These are phyloP conservation scores for Sitodiplosis mosellana DNA, from an alignment of 1,140 invertebrate genomes.

Conservation along the genomic window DNA sequence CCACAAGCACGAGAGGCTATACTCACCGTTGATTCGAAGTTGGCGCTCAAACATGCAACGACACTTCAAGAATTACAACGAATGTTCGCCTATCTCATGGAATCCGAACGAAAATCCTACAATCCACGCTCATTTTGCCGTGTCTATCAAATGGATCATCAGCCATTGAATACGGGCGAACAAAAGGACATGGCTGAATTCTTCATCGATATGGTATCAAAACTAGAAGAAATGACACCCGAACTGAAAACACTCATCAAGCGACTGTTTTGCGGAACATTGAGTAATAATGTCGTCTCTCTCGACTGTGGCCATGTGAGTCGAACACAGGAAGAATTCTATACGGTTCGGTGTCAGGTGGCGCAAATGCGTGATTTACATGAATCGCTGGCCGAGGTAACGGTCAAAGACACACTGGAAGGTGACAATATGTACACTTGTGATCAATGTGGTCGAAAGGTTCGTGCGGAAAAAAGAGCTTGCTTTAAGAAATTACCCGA, in stretches of 20 bases:
- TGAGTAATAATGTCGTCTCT: slow-evolving; percentile 89
- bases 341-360: slow-evolving; percentile 87
- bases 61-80: slow-evolving; percentile 75
- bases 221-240: slow-evolving; percentile 88
- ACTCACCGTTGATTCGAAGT: slow-evolving; percentile 34
- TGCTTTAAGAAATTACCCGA: slow-evolving; percentile 88
- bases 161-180: slow-evolving; percentile 86
- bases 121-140: slow-evolving; percentile 90
- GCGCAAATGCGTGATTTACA: slow-evolving; percentile 91
- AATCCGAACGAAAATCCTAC: slow-evolving; percentile 87
- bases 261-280: slow-evolving; percentile 75
- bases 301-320: slow-evolving; percentile 88
- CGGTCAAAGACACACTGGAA: slow-evolving; percentile 88
- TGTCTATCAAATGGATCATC: slow-evolving; percentile 92
- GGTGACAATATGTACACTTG: slow-evolving; percentile 97
- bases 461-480: slow-evolving; percentile 81
- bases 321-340: slow-evolving; percentile 86
- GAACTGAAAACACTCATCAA: slow-evolving; percentile 81
- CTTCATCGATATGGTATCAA: slow-evolving; percentile 89
- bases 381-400: slow-evolving; percentile 87
- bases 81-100: slow-evolving; percentile 89
- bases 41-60: slow-evolving; percentile 54
- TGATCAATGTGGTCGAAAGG: slow-evolving; percentile 85
- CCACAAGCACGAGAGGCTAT: slow-evolving; percentile 73
- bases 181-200: slow-evolving; percentile 98